Percentiles rank a stretch among this genome's conserved stretches.
phyloP scores from a whole-genome alignment of 2,113 vertebrate genomes.

The Gadus chalcogrammus region DNA sequence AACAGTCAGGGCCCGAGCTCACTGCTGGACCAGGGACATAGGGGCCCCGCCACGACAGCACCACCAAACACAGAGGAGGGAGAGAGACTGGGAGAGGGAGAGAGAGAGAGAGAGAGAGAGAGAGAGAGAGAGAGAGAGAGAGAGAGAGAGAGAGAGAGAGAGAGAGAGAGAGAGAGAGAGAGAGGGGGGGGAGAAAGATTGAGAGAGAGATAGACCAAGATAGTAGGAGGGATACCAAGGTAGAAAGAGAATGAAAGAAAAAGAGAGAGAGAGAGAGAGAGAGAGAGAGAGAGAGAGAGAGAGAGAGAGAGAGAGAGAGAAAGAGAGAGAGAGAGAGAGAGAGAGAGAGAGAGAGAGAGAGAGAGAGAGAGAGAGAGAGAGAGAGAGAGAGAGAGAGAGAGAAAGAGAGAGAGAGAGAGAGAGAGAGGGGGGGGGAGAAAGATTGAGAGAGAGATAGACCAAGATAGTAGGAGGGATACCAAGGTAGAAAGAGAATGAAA shows the following conservation, averaged over 20 bases:
- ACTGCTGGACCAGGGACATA: conserved; percentile 14
- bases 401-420: no score
- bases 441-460: neutral
- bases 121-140: no score
- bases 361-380: no score
- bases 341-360: conserved; percentile 13
- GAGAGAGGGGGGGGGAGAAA: conserved; percentile 3
- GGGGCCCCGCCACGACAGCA: neutral
- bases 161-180: conserved; percentile 3
- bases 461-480: no score
- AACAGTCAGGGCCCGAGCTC: conserved; percentile 35
- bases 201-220: no score
- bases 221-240: neutral
- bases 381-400: neutral
- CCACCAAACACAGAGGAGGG: neutral
- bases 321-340: neutral
- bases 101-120: conserved; percentile 4
- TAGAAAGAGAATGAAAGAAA: neutral
- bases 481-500: neutral
- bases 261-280: neutral
- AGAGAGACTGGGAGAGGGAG: conserved; percentile 2
- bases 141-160: neutral
- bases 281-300: neutral
- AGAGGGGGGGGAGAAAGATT: neutral
- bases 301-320: conserved; percentile 1